phyloP scores from a whole-genome alignment of 2,888 invertebrate genomes.

The Pantelozetes paolii region DNA sequence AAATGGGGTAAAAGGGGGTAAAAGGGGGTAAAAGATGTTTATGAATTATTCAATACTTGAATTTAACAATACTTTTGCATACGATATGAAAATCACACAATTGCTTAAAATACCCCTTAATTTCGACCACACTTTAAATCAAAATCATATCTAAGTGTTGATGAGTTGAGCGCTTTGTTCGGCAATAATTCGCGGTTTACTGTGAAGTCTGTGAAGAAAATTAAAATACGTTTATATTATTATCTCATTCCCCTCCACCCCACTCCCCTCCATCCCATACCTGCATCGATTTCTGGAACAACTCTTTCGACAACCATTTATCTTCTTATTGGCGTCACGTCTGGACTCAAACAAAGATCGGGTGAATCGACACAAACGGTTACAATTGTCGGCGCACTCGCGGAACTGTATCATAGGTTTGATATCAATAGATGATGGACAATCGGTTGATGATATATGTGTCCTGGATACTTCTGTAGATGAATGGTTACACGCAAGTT shows the following conservation, averaged over 20 bases:
- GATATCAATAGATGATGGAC: not conserved
- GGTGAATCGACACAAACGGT: conserved; percentile 21
- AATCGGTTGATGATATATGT: not conserved
- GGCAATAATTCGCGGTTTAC: not conserved
- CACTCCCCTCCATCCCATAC: not conserved
- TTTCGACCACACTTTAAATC: too few relatives aligned
- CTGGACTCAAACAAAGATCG: not conserved
- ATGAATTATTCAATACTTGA: too few relatives aligned
- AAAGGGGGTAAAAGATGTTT: too few relatives aligned
- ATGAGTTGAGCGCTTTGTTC: conserved; percentile 2
- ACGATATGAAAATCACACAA: too few relatives aligned
- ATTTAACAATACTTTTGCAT: too few relatives aligned
- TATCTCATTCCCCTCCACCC: not conserved
- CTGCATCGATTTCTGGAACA: conserved; percentile 13
- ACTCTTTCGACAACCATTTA: conserved; percentile 19
- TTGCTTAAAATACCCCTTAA: too few relatives aligned
- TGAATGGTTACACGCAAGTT: too few relatives aligned
- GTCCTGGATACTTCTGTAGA: too few relatives aligned
- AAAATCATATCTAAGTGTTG: not conserved
- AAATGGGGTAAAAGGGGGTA: too few relatives aligned
- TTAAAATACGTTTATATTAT: not conserved
- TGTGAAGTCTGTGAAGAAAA: not conserved
- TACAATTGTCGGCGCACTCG: conserved; percentile 27
- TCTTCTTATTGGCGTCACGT: conserved; percentile 3
- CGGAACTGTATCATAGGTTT: not conserved